Evolutionary conservation across 2,888 invertebrate genomes (phyloP).

Genomic region (Oeneis ivallda): DNA sequence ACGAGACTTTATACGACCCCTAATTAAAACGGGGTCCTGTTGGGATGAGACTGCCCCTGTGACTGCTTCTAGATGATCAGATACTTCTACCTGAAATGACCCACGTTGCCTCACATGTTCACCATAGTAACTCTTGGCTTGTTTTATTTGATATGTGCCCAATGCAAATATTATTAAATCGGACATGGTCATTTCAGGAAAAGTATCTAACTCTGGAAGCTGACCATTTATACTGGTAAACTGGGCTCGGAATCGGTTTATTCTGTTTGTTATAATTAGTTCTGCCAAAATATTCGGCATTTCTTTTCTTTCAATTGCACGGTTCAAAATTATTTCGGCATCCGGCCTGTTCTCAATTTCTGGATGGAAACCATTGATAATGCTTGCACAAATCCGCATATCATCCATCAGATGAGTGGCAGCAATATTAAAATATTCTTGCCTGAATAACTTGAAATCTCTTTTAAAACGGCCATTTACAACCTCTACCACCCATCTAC

Average conservation of each 20-base stretch:
- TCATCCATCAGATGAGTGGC: slow-evolving; percentile 30
- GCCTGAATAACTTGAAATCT: slow-evolving; percentile 29
- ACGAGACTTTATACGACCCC: background rate
- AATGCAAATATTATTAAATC: background rate
- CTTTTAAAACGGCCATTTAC: slow-evolving; percentile 32
- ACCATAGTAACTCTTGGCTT: background rate
- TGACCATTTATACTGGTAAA: background rate
- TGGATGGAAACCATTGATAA: slow-evolving; percentile 35
- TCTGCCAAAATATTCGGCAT: background rate
- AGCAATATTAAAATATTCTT: slow-evolving; percentile 19
- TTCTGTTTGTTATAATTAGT: background rate
- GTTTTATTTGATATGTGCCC: background rate
- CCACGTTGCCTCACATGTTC: background rate
- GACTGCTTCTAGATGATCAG: background rate
- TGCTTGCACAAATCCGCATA: slow-evolving; percentile 29
- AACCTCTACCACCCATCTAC: slow-evolving; percentile 31
- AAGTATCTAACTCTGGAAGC: background rate
- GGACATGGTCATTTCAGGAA: background rate
- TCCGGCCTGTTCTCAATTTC: background rate
- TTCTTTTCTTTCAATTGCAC: background rate
- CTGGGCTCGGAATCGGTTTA: background rate
- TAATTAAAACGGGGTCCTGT: background rate
- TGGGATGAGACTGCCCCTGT: background rate
- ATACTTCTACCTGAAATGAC: background rate
- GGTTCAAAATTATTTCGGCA: background rate